A percentile compares a stretch with the other conserved stretches of the same genome.
Evolutionary conservation across 2,888 invertebrate species (phyloP).

Genomic region (Agrilus biguttatus): DNA sequence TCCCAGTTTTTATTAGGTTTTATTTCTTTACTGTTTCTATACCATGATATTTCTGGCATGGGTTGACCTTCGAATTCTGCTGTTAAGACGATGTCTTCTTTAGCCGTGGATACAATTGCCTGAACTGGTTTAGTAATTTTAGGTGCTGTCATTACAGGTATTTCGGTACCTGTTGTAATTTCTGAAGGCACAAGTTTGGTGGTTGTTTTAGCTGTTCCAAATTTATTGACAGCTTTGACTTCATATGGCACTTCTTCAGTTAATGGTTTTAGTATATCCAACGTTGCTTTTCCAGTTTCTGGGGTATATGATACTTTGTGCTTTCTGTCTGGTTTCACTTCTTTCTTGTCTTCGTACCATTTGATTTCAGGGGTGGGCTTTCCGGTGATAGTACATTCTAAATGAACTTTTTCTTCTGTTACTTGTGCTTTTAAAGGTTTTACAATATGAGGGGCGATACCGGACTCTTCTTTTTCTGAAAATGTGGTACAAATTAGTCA

Average conservation of each 20-base stretch:
- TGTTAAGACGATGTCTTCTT: conserved; percentile 51
- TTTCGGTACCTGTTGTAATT: conserved; percentile 33
- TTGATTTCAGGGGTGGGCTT: conserved; percentile 55
- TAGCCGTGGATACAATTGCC: conserved; percentile 56
- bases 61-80: conserved; percentile 61
- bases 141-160: conserved; percentile 46
- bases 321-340: conserved; percentile 42
- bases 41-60: conserved; percentile 68
- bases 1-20: conserved; percentile 44
- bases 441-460: conserved; percentile 49
- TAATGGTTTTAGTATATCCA: conserved; percentile 49
- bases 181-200: conserved; percentile 52
- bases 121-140: conserved; percentile 65
- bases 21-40: conserved; percentile 67
- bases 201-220: conserved; percentile 57
- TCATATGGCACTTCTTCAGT: conserved; percentile 51
- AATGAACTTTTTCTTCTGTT: conserved; percentile 44
- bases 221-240: conserved; percentile 56
- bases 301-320: conserved; percentile 43
- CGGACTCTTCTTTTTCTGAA: conserved; percentile 54
- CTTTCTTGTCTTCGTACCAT: conserved; percentile 51
- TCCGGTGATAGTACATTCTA: conserved; percentile 55
- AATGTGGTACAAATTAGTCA: conserved; percentile 7
- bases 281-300: conserved; percentile 45
- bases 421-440: conserved; percentile 51